phyloP scores from a whole-genome alignment of 2,888 invertebrate species.

The Syrista parreyssii region DNA sequence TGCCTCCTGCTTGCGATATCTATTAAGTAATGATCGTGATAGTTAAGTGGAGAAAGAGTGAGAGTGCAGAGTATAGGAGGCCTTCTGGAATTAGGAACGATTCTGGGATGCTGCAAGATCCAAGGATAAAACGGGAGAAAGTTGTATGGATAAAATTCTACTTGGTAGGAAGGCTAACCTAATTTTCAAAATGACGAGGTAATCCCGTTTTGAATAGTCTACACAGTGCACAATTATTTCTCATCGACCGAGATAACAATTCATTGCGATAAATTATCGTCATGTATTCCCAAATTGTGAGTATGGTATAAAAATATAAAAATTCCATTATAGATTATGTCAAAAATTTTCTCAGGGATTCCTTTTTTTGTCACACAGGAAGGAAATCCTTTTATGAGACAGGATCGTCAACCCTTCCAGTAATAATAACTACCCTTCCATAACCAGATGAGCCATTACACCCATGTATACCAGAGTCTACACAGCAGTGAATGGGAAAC shows the following conservation, averaged over 20 bases:
- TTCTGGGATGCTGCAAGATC: conserved; percentile 1
- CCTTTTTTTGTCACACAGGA: background rate
- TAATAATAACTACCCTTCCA: background rate
- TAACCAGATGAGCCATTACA: background rate
- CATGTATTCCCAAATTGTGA: background rate
- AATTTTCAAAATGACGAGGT: background rate
- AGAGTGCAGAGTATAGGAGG: conserved; percentile 9
- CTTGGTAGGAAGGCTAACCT: background rate
- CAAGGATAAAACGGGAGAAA: background rate
- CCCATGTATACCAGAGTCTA: background rate
- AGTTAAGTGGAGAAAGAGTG: conserved; percentile 18
- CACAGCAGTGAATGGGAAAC: background rate
- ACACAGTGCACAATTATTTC: no score
- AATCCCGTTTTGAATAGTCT: background rate
- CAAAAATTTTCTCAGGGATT: background rate
- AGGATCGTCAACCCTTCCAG: conserved; percentile 4
- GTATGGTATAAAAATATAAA: background rate
- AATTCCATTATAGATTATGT: background rate
- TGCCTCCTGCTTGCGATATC: conserved; percentile 26
- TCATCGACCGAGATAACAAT: no score
- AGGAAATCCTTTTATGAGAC: conserved; percentile 4
- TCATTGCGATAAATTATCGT: no score
- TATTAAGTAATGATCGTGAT: conserved; percentile 42
- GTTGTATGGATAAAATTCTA: background rate
- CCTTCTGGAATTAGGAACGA: conserved; percentile 6